Evolutionary conservation across 2,797 vertebrate genomes (phyloP).

Genomic region (Adrianichthys oophorus): DNA sequence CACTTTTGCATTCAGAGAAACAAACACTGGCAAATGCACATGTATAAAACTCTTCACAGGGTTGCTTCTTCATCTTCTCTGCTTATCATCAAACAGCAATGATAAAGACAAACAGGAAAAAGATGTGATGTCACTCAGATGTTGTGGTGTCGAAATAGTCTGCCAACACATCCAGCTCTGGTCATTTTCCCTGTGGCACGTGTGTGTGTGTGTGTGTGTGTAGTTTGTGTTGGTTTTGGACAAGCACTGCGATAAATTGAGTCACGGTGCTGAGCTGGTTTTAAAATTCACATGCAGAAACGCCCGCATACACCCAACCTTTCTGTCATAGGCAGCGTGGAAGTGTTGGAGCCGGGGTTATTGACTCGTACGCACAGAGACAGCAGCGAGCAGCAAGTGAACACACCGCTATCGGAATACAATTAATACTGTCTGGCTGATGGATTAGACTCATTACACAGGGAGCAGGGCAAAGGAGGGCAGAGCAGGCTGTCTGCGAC

Average conservation of each 20-base stretch:
- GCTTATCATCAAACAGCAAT: constrained; percentile 62
- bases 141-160: constrained; percentile 62
- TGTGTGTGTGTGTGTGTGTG: constrained; percentile 31
- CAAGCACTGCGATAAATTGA: constrained; percentile 65
- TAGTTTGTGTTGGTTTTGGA: constrained; percentile 68
- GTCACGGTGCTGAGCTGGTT: constrained; percentile 69
- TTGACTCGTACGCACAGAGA: constrained; percentile 73
- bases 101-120: constrained; percentile 71
- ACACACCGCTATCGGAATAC: constrained; percentile 76
- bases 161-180: constrained; percentile 51
- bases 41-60: constrained; percentile 32
- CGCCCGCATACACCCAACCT: constrained; percentile 15
- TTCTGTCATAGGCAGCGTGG: constrained; percentile 59
- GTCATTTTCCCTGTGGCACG: constrained; percentile 68
- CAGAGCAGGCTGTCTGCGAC: constrained; percentile 32
- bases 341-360: constrained; percentile 62
- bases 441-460: constrained; percentile 77
- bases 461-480: constrained; percentile 49
- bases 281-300: constrained; percentile 41
- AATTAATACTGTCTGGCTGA: constrained; percentile 77
- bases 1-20: constrained; percentile 6
- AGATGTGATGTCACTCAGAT: constrained; percentile 69
- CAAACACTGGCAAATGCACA: constrained; percentile 15
- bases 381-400: constrained; percentile 65
- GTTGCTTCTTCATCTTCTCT: constrained; percentile 62